These are phyloP conservation scores for Jordanella pulchra DNA, from an alignment of 2,797 vertebrate species.

Conservation along the genomic window DNA sequence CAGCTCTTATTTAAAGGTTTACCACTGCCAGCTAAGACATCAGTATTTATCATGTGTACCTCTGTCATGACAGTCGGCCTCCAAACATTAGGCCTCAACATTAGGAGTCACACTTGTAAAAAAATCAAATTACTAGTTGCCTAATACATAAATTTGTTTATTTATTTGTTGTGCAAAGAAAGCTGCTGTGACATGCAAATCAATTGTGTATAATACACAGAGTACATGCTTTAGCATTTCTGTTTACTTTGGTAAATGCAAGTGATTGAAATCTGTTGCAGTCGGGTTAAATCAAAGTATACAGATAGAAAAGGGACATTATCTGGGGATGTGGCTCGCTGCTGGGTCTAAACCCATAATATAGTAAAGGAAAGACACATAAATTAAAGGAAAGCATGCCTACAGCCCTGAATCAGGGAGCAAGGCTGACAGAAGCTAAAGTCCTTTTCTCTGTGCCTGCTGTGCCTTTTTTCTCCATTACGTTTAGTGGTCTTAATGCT, in stretches of 20 bases:
- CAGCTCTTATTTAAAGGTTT: constrained; percentile 39
- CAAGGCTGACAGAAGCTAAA: constrained; percentile 36
- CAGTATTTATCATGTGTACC: constrained; percentile 49
- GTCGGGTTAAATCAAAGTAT: constrained; percentile 38
- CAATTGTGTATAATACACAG: constrained; percentile 19
- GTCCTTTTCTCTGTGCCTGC: constrained; percentile 42
- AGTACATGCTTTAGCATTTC: constrained; percentile 20
- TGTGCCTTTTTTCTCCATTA: constrained; percentile 31
- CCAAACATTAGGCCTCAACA: too few relatives aligned
- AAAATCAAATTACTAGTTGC: constrained; percentile 11
- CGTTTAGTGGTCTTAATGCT: constrained; percentile 34
- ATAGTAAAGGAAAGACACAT: constrained; percentile 18
- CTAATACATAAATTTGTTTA: neutral
- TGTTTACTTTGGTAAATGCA: constrained; percentile 39
- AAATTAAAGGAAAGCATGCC: constrained; percentile 32
- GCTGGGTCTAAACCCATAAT: constrained; percentile 50
- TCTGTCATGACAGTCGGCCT: constrained; percentile 20
- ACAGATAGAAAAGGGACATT: constrained; percentile 34
- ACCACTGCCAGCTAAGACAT: constrained; percentile 33
- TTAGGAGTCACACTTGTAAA: constrained; percentile 22
- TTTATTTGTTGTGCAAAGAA: constrained; percentile 29
- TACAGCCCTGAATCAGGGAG: constrained; percentile 42
- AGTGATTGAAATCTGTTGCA: constrained; percentile 54
- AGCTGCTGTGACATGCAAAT: constrained; percentile 12
- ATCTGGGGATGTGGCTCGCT: constrained; percentile 25